phyloP scores from a whole-genome alignment of 1,140 invertebrate genomes.

The Hylaeus volcanicus region DNA sequence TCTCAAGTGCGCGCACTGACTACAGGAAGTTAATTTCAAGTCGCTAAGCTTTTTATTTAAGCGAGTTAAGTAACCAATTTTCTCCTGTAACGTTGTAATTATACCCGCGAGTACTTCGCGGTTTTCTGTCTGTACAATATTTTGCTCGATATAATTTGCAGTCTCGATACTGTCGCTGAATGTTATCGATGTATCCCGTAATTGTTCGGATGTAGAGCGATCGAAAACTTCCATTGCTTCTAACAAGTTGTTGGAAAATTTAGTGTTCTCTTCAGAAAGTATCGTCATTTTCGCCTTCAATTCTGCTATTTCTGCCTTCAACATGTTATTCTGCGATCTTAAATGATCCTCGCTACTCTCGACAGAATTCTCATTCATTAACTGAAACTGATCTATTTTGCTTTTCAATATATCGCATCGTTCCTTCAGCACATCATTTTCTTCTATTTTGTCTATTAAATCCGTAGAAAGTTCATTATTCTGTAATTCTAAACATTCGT shows the following conservation, averaged over 20 bases:
- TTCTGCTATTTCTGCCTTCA: conserved; percentile 47
- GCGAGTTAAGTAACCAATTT: conserved; percentile 51
- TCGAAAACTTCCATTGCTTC: conserved; percentile 14
- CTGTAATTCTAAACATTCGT: conserved; percentile 35
- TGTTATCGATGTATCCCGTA: conserved; percentile 23
- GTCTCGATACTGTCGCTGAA: conserved; percentile 23
- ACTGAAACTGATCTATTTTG: conserved; percentile 34
- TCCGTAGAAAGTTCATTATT: conserved; percentile 49
- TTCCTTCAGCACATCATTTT: conserved; percentile 43
- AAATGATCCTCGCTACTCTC: conserved; percentile 44
- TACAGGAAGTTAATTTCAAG: conserved; percentile 64
- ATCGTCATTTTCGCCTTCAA: conserved; percentile 42
- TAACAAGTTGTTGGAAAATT: conserved; percentile 34
- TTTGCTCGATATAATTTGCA: conserved; percentile 50
- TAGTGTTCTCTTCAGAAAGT: conserved; percentile 44
- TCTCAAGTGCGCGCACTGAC: conserved; percentile 62
- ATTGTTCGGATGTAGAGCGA: conserved; percentile 12
- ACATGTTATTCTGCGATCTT: conserved; percentile 31
- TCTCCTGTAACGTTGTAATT: conserved; percentile 48
- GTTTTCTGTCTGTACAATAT: conserved; percentile 41
- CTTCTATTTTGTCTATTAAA: conserved; percentile 56
- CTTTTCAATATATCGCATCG: conserved; percentile 29
- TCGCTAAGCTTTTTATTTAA: conserved; percentile 67
- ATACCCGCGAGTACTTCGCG: conserved; percentile 32
- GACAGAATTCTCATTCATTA: not conserved